Evolutionary conservation across 2,113 vertebrate species (phyloP).

Genomic region (Pleuronectes platessa): DNA sequence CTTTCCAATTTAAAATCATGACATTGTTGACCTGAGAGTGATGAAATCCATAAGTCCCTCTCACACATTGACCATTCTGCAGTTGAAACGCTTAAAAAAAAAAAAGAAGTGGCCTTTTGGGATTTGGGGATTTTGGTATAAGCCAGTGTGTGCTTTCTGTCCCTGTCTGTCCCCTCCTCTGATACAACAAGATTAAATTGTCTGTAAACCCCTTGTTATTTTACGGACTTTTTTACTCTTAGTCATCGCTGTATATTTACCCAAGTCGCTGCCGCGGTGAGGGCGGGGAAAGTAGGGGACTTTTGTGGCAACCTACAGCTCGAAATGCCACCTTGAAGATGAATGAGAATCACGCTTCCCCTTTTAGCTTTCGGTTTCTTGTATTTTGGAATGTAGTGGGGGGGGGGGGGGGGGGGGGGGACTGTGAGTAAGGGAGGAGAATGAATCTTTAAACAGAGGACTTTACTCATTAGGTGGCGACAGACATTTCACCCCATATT

Average conservation of each 20-base stretch:
- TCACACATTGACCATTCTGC: conserved; percentile 10
- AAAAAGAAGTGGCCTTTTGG: conserved; percentile 35
- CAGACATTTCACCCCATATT: conserved; percentile 37
- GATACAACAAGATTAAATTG: conserved; percentile 52
- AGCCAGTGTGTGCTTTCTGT: conserved; percentile 44
- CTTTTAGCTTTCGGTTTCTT: conserved; percentile 56
- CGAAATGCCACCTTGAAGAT: conserved; percentile 20
- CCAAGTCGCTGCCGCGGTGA: not conserved
- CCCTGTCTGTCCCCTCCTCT: conserved; percentile 31
- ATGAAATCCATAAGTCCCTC: conserved; percentile 54
- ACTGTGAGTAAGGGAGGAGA: not conserved
- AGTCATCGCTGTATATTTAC: conserved; percentile 25
- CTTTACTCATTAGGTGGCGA: not conserved
- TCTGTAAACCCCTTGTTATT: conserved; percentile 27
- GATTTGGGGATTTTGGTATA: conserved; percentile 64
- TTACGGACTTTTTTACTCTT: conserved; percentile 50
- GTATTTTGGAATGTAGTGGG: not conserved
- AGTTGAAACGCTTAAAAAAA: conserved; percentile 33
- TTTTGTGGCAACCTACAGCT: conserved; percentile 16
- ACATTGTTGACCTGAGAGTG: conserved; percentile 44
- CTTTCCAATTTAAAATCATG: conserved; percentile 40
- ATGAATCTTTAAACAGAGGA: conserved; percentile 10
- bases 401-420: not conserved
- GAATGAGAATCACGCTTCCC: conserved; percentile 45
- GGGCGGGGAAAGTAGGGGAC: conserved; percentile 29